These are phyloP conservation scores for Ophiothrix spiculata DNA, from an alignment of 35 echinoderm and acorn worm species.

Conservation along the genomic window DNA sequence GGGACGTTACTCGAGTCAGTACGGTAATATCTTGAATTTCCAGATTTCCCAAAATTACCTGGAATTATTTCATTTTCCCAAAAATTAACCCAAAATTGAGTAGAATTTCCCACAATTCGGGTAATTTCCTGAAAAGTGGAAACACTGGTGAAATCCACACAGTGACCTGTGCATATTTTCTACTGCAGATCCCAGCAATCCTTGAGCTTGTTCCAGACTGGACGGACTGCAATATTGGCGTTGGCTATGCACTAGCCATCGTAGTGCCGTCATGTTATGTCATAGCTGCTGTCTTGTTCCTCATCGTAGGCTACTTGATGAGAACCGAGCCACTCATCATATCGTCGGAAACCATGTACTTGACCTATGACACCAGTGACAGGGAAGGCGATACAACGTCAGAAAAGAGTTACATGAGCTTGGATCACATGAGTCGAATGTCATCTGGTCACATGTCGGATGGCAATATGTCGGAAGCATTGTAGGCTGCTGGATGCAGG, in stretches of 20 bases:
- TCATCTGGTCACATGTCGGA: background rate
- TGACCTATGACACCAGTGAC: slow-evolving; percentile 50
- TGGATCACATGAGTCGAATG: background rate
- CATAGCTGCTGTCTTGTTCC: slow-evolving; percentile 28
- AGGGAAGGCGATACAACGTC: background rate
- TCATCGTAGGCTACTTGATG: slow-evolving; percentile 35
- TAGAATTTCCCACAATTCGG: too few relatives aligned
- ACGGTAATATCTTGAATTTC: too few relatives aligned
- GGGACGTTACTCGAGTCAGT: too few relatives aligned
- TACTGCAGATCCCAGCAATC: slow-evolving; percentile 36
- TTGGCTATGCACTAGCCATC: slow-evolving; percentile 35
- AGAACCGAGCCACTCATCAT: background rate
- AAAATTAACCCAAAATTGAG: too few relatives aligned
- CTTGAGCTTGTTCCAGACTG: slow-evolving; percentile 14
- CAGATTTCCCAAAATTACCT: too few relatives aligned
- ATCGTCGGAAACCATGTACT: slow-evolving; percentile 31
- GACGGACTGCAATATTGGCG: slow-evolving; percentile 10
- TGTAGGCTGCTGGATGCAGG: too few relatives aligned
- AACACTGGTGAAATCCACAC: too few relatives aligned
- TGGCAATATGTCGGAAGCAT: background rate
- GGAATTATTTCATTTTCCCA: too few relatives aligned
- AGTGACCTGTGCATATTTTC: too few relatives aligned
- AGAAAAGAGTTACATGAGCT: background rate
- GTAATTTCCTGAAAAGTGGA: too few relatives aligned
- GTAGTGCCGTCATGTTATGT: slow-evolving; percentile 38